Conservation (phyloP, 2,888 invertebrate species). For the Sarcophaga caerulescens region DNA sequence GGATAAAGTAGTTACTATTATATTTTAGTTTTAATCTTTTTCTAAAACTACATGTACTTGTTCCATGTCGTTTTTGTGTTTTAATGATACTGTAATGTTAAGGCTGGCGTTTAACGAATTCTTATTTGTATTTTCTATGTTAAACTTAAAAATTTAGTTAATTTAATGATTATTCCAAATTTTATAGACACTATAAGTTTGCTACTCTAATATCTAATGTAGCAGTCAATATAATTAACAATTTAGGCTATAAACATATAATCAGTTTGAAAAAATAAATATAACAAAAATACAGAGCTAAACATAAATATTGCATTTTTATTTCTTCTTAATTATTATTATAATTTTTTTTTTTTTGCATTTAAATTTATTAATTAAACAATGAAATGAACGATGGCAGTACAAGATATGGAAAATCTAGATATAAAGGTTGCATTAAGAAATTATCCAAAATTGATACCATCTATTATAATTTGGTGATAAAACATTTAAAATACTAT, state of each 20-base stretch:
- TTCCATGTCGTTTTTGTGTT: background rate
- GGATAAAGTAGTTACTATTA: background rate
- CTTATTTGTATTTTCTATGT: conserved; percentile 35
- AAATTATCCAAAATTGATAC: background rate
- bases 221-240: conserved; percentile 21
- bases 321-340: background rate
- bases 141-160: conserved; percentile 22
- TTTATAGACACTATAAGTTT: conserved; percentile 9
- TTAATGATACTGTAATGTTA: conserved; percentile 10
- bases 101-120: conserved; percentile 43
- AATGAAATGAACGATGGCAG: too few species aligned
- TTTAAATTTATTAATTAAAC: too few species aligned
- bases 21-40: background rate
- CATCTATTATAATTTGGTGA: too few species aligned
- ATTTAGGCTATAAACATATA: conserved; percentile 35
- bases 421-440: background rate
- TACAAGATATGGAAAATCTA: background rate
- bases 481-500: too few species aligned
- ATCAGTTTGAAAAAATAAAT: conserved; percentile 28
- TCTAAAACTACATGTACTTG: conserved; percentile 17
- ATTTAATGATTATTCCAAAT: conserved; percentile 42
- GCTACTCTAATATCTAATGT: background rate
- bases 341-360: too few species aligned
- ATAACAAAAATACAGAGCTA: conserved; percentile 19
- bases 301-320: background rate